Percentiles rank a stretch among this genome's conserved stretches.
These are phyloP conservation scores for Campylomormyrus tamandua DNA, from an alignment of 2,113 vertebrate genomes.

Conservation along the genomic window DNA sequence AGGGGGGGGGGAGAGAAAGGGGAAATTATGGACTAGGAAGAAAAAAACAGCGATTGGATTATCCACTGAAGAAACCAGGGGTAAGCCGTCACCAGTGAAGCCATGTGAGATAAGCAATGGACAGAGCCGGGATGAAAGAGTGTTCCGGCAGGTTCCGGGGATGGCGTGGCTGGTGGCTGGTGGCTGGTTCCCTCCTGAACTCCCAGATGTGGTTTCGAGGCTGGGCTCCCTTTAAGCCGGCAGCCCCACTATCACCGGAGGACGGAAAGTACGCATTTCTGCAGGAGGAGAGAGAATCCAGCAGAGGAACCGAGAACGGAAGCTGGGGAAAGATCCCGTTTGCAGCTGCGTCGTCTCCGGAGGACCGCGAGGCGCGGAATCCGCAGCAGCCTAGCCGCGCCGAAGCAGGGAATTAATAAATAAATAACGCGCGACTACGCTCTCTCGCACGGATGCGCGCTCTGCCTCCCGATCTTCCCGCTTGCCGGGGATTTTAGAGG, in stretches of 20 bases:
- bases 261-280: slow-evolving; percentile 42
- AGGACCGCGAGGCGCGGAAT: slow-evolving; percentile 38
- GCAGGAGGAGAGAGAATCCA: slow-evolving; percentile 41
- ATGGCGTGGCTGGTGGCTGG: too few species aligned
- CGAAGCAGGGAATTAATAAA: slow-evolving; percentile 62
- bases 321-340: background rate
- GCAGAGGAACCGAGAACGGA: slow-evolving; percentile 28
- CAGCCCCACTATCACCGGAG: slow-evolving; percentile 49
- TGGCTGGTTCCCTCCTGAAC: slow-evolving; percentile 29
- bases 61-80: background rate
- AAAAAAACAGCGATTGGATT: background rate
- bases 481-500: slow-evolving; percentile 6
- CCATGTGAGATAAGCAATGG: background rate
- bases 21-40: background rate
- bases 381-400: slow-evolving; percentile 59
- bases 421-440: slow-evolving; percentile 24
- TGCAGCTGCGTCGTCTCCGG: background rate
- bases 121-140: background rate
- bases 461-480: slow-evolving; percentile 38
- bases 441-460: slow-evolving; percentile 36
- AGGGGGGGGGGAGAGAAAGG: too few species aligned
- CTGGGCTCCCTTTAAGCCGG: slow-evolving; percentile 44
- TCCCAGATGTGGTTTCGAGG: slow-evolving; percentile 59
- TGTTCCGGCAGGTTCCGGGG: background rate
- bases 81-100: background rate